These are phyloP conservation scores for Brachypodius melanocephalos DNA, from an alignment of 2,113 vertebrate genomes.

Conservation along the genomic window DNA sequence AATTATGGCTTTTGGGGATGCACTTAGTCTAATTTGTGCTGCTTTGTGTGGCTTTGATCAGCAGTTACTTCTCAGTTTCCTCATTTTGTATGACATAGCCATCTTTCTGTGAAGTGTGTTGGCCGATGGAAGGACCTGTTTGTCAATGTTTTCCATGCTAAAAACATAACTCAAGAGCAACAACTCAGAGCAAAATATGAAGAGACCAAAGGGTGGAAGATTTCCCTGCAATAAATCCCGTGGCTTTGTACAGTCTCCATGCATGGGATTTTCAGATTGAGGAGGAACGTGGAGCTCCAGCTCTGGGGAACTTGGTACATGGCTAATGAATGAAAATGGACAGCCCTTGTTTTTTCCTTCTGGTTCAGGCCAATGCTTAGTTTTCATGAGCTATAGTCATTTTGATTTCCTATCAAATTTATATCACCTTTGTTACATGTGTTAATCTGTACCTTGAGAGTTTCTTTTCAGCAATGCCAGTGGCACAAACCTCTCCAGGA, in stretches of 20 bases:
- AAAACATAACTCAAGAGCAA: background rate
- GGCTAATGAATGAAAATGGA: background rate
- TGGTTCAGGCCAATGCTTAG: background rate
- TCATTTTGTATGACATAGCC: background rate
- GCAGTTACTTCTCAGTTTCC: background rate
- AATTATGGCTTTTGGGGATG: background rate
- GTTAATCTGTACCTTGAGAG: background rate
- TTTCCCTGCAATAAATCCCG: background rate
- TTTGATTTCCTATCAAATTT: background rate
- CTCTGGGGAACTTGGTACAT: background rate
- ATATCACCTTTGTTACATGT: background rate
- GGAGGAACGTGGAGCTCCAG: background rate
- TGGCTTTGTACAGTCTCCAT: background rate
- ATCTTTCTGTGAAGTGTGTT: background rate
- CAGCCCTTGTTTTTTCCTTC: background rate
- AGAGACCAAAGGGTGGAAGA: background rate
- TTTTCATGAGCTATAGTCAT: background rate
- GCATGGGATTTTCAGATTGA: background rate
- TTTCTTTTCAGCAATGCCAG: background rate
- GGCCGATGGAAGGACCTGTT: background rate
- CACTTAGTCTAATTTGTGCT: background rate
- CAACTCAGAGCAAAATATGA: background rate
- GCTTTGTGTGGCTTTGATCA: slow-evolving; percentile 28
- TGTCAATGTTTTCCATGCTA: background rate
- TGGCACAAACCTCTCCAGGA: background rate